Evolutionary conservation across 2,888 invertebrate species (phyloP).

Genomic region (Drosophila melanosoma): DNA sequence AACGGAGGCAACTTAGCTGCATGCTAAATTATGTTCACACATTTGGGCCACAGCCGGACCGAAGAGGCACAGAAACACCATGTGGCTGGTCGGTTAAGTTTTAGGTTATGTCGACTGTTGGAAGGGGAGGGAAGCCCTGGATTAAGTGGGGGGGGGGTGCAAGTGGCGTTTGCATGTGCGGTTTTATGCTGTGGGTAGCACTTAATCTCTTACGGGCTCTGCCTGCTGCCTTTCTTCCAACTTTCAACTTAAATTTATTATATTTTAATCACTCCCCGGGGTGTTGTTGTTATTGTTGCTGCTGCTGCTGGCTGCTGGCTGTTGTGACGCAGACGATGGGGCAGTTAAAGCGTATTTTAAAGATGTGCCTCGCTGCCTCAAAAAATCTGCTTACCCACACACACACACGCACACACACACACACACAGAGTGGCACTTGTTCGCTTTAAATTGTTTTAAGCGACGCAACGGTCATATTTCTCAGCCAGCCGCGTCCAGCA

Average conservation of each 20-base stretch:
- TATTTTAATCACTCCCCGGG: constrained; percentile 84
- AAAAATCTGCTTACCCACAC: constrained; percentile 26
- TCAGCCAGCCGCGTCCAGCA: constrained; percentile 46
- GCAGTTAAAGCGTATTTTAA: constrained; percentile 74
- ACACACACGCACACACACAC: constrained; percentile 2
- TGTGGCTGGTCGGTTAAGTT: constrained; percentile 35
- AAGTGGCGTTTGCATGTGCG: constrained; percentile 67
- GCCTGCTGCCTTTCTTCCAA: constrained; percentile 61
- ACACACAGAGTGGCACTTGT: constrained; percentile 21
- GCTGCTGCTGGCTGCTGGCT: constrained; percentile 59
- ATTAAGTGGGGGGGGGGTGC: constrained; percentile 10
- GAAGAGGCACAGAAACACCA: constrained; percentile 29
- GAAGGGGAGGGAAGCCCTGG: background rate
- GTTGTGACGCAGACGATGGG: constrained; percentile 35
- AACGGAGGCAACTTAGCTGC: constrained; percentile 53
- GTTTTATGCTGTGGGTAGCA: constrained; percentile 77
- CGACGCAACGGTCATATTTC: constrained; percentile 64
- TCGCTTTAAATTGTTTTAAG: constrained; percentile 78
- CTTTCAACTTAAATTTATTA: constrained; percentile 82
- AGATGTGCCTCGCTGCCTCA: constrained; percentile 30
- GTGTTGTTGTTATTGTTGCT: constrained; percentile 65
- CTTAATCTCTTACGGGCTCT: constrained; percentile 75
- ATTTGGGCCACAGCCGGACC: constrained; percentile 70
- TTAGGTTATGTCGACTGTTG: background rate
- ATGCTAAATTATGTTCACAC: constrained; percentile 82